Percentiles rank a stretch among this genome's conserved stretches.
Conservation (phyloP, 2,888 invertebrate genomes). For the Thereva nobilitata region DNA sequence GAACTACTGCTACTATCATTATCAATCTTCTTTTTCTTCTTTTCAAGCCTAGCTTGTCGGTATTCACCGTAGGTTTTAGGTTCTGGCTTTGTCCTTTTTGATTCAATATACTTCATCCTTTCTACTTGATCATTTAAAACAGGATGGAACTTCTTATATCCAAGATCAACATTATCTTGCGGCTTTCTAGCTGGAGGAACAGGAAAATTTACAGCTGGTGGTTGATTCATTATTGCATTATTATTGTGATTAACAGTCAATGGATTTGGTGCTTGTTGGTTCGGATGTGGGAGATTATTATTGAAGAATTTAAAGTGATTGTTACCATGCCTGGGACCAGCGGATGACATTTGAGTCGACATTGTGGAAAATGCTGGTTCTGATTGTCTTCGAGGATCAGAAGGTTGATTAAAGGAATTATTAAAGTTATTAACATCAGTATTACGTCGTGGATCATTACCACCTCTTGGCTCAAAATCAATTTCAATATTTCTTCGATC, state of each 20-base stretch:
- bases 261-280: too few species aligned
- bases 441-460: too few species aligned
- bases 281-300: too few species aligned
- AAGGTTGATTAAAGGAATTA: too few species aligned
- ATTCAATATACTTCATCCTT: constrained; percentile 48
- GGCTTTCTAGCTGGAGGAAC: neutral
- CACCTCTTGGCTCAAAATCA: too few species aligned
- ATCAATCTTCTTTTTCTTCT: constrained; percentile 38
- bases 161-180: neutral
- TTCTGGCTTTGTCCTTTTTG: constrained; percentile 46
- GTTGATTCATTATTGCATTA: too few species aligned
- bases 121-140: constrained; percentile 48
- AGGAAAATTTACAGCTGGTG: neutral
- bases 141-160: constrained; percentile 45
- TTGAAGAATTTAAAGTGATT: too few species aligned
- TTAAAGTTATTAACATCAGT: too few species aligned
- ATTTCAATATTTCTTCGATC: too few species aligned
- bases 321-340: neutral
- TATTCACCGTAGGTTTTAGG: constrained; percentile 52
- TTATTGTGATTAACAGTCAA: too few species aligned
- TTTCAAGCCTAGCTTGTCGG: constrained; percentile 47
- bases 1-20: neutral
- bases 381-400: too few species aligned
- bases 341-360: neutral
- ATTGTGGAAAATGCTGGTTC: too few species aligned